Evolutionary conservation across 2,113 vertebrate genomes (phyloP).

Genomic region (Circaetus gallicus): DNA sequence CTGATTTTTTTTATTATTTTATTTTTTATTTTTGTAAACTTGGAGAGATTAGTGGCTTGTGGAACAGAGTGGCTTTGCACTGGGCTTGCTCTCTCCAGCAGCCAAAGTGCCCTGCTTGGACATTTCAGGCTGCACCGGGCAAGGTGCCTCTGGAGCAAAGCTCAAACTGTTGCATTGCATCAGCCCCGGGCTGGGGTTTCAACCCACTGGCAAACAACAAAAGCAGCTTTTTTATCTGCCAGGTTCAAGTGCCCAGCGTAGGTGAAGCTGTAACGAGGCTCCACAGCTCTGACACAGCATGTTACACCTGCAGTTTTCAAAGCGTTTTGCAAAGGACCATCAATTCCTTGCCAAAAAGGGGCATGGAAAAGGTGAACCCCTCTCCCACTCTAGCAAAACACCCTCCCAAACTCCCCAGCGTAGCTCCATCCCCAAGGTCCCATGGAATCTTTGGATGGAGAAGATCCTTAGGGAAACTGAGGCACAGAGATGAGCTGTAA

Average conservation of each 20-base stretch:
- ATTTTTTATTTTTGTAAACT: neutral
- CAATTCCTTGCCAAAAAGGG: neutral
- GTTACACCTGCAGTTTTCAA: neutral
- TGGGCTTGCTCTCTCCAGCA: neutral
- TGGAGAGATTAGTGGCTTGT: fast-evolving
- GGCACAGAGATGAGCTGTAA: neutral
- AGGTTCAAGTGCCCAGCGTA: neutral
- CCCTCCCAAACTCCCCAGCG: fast-evolving
- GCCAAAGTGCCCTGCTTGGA: neutral
- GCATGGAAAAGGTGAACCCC: neutral
- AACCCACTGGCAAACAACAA: neutral
- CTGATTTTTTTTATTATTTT: neutral
- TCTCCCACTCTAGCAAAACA: neutral
- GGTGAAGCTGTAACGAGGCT: neutral
- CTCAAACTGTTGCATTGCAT: neutral
- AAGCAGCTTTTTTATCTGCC: neutral
- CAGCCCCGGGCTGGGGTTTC: neutral
- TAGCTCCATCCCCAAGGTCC: neutral
- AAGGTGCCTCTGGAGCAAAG: neutral
- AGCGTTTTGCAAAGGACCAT: neutral
- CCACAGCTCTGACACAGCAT: neutral
- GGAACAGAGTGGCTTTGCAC: neutral
- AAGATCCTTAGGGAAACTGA: neutral
- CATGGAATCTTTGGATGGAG: neutral
- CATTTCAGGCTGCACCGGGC: neutral